Base-by-base conservation (phyloP, 2,888 invertebrate genomes). In the Ceriagrion tenellum region DNA sequence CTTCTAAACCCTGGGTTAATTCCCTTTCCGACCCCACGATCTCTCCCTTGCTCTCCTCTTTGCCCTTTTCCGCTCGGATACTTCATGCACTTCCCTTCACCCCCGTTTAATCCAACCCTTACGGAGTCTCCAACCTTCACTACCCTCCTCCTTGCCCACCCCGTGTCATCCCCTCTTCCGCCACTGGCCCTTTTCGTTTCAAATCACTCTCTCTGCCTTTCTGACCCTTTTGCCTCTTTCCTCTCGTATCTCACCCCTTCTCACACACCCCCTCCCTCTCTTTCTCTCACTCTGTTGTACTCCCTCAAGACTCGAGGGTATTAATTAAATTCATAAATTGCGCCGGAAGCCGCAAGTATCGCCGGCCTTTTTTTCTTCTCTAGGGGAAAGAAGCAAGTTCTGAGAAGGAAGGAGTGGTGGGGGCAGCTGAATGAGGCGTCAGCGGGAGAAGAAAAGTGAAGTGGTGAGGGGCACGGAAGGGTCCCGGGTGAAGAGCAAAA, bases 1-100 rank as follows among this genome's bases (percentile, higher is more conserved):
- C 81, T 81, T 81, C 81, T 81, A 81, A 81, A 81, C 81, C 81
- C 35, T 16, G 26, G 81, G 81, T 81, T 81, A 81, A 81, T 81
- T 81, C 81, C 81, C 13, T 81, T 35, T 81, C 81, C 81, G 81
- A 81, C 81, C 81, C 81, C 81, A 81, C 13, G 81, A 81, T 30
- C 81, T 81, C 81, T 35, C 10, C 74, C 2, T 12, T 35, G 13
- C 16, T 81, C 81, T 20, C 59, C 59, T 59, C 59, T 20, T 59
- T 10, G 0, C 74, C 74, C 74, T 30, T n/a, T n/a, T n/a, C n/a
- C n/a, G 16, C 81, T 81, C 30, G 16, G 56, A 56, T 12, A 81
- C n/a, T 81, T 35, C 81, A 81, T 81, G 26, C 35, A 81, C 81
- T 81, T 30, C 26, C 81, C 81, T 81, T 81, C 69, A 12, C 26